Evolutionary conservation across 2,797 vertebrate genomes (phyloP).

Genomic region (Momotus momota): DNA sequence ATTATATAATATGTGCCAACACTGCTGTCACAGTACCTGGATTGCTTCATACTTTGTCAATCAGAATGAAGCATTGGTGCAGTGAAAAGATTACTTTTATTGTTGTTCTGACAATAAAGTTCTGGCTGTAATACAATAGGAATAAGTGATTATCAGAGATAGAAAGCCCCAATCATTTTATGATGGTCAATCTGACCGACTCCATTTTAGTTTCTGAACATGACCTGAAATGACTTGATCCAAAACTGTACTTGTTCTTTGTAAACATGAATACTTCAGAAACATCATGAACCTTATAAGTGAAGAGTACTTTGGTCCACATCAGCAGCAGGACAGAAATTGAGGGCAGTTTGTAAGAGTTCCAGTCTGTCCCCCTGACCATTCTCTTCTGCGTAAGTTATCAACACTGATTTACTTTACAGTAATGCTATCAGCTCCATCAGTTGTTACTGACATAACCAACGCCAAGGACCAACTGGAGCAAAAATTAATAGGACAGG

Average conservation of each 20-base stretch:
- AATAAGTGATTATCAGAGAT: background rate
- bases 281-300: background rate
- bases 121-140: background rate
- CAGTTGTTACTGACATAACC: background rate
- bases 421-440: background rate
- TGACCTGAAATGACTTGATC: background rate
- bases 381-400: background rate
- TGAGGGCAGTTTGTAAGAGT: background rate
- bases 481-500: background rate
- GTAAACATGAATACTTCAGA: background rate
- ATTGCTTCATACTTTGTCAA: background rate
- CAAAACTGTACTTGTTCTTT: background rate
- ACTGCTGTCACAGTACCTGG: background rate
- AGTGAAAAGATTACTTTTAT: background rate
- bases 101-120: background rate
- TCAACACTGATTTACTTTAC: background rate
- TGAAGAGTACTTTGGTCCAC: background rate
- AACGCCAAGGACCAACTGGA: background rate
- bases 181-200: background rate
- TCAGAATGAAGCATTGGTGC: constrained; percentile 6
- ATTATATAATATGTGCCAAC: background rate
- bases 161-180: background rate
- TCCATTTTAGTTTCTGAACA: background rate
- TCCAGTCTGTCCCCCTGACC: background rate
- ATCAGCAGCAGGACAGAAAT: background rate